Conservation (phyloP, 2,797 vertebrate genomes). For the Parauchenoglanis ngamensis region DNA sequence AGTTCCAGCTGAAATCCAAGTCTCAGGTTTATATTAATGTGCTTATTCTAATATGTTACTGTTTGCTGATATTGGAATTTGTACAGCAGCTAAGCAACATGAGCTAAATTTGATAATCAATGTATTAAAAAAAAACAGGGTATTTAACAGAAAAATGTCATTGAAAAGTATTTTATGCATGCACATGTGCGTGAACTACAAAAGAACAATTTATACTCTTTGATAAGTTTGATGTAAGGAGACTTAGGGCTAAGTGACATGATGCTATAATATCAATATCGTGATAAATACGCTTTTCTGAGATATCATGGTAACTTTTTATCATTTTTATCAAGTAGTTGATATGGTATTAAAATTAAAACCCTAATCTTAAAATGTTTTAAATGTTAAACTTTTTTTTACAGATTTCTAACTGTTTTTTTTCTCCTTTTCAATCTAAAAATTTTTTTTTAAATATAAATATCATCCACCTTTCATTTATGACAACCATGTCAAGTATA, state of each 20-base stretch:
- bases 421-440: background rate
- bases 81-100: background rate
- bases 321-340: background rate
- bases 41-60: background rate
- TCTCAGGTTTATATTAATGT: background rate
- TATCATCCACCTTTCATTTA: no score
- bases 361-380: background rate
- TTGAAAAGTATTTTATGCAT: no score
- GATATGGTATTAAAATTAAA: background rate
- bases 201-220: background rate
- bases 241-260: background rate
- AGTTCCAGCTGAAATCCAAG: background rate
- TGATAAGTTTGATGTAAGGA: background rate
- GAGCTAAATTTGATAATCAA: background rate
- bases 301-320: background rate
- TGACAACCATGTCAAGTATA: background rate
- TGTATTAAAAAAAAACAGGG: background rate
- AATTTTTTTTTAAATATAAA: no score
- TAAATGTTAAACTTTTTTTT: background rate
- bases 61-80: background rate
- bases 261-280: background rate
- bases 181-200: no score
- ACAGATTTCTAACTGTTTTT: background rate
- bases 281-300: background rate
- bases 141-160: background rate